Conservation (phyloP, 2,113 vertebrate species). For the Halcyon malimbica region DNA sequence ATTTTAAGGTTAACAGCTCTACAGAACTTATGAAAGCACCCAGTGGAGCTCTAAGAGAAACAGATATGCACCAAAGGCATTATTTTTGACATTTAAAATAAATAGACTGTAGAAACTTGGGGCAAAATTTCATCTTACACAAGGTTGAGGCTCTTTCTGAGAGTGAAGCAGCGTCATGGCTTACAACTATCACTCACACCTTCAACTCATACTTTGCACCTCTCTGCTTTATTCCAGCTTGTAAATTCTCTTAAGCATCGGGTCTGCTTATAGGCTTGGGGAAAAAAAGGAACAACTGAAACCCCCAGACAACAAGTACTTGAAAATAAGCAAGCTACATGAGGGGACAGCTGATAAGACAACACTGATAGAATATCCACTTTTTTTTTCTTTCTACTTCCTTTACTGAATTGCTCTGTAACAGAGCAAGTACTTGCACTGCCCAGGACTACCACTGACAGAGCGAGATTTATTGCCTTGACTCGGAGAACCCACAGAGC, state of each 20-base stretch:
- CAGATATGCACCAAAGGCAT: background rate
- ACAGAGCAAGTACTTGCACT: background rate
- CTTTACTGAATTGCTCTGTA: background rate
- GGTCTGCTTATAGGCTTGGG: background rate
- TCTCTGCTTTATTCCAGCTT: background rate
- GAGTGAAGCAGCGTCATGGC: background rate
- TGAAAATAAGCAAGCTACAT: background rate
- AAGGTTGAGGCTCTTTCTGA: background rate
- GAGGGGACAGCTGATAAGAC: background rate
- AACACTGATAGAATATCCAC: background rate
- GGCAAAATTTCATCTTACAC: background rate
- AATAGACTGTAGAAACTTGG: background rate
- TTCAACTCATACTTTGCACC: background rate
- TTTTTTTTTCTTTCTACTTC: background rate
- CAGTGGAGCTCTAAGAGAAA: background rate
- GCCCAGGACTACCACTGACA: background rate
- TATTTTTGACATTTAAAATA: background rate
- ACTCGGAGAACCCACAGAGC: background rate
- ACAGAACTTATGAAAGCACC: background rate
- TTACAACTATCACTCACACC: background rate
- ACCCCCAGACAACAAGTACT: background rate
- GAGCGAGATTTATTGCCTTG: background rate
- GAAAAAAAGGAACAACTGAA: background rate
- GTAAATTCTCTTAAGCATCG: background rate
- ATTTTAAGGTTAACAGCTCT: background rate